phyloP scores from a whole-genome alignment of 2,113 vertebrate genomes.

The Xyrauchen texanus region DNA sequence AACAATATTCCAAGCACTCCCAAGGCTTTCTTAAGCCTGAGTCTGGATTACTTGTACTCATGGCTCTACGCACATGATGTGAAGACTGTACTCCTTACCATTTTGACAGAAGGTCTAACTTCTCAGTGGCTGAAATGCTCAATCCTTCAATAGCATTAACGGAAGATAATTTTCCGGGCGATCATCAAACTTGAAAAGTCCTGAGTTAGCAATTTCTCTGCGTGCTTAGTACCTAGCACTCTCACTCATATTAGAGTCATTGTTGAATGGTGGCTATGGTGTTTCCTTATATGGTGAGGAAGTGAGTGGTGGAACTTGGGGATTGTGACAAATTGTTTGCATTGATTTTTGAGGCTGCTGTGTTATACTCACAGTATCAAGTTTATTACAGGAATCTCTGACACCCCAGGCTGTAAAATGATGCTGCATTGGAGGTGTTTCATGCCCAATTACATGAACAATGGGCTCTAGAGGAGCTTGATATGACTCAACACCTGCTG shows the following conservation, averaged over 20 bases:
- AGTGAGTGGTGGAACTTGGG: too few species aligned
- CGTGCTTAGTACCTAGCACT: neutral
- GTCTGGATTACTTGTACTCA: neutral
- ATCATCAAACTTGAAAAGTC: constrained; percentile 5
- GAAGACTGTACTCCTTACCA: neutral
- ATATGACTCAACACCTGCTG: neutral
- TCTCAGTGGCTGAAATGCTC: neutral
- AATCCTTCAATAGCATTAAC: constrained; percentile 4
- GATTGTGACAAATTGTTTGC: neutral
- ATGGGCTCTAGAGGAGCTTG: neutral
- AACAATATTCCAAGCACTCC: neutral
- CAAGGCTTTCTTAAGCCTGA: neutral
- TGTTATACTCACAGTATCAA: neutral
- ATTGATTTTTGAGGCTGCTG: neutral
- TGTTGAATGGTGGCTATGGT: neutral
- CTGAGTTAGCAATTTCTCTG: constrained; percentile 2
- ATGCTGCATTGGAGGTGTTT: neutral
- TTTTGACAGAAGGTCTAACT: neutral
- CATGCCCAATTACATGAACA: neutral
- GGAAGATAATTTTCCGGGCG: constrained; percentile 14
- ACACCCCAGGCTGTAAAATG: neutral
- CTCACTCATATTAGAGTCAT: neutral
- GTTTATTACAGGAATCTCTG: neutral
- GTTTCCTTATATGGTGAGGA: neutral
- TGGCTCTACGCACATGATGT: neutral